A percentile compares a stretch with the other conserved stretches of the same genome.
phyloP scores from a whole-genome alignment of 2,888 invertebrate genomes.

The Drosophila percnosoma region DNA sequence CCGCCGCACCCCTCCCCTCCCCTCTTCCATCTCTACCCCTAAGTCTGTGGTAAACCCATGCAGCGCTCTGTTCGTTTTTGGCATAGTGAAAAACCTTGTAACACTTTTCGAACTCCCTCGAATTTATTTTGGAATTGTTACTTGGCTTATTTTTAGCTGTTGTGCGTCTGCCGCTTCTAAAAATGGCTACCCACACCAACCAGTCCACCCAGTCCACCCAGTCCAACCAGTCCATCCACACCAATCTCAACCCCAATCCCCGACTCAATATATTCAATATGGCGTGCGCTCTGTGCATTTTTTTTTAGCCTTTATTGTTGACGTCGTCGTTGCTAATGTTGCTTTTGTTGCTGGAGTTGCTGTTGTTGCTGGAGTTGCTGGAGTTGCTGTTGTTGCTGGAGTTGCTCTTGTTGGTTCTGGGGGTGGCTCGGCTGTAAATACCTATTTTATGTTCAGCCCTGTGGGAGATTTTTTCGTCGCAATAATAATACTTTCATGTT shows the following conservation, averaged over 20 bases:
- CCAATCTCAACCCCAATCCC: conserved; percentile 27
- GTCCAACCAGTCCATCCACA: not conserved
- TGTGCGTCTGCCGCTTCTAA: conserved; percentile 59
- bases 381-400: conserved; percentile 18
- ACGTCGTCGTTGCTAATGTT: conserved; percentile 8
- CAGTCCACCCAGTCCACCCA: not conserved
- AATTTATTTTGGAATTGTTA: conserved; percentile 55
- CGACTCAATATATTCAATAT: conserved; percentile 60
- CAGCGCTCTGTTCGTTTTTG: conserved; percentile 43
- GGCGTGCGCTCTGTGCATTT: conserved; percentile 51
- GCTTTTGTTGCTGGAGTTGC: conserved; percentile 12
- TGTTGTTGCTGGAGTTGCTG: conserved; percentile 16
- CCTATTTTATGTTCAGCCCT: conserved; percentile 73
- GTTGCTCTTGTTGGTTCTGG: conserved; percentile 35
- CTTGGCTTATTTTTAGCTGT: conserved; percentile 72
- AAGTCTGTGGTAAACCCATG: conserved; percentile 31
- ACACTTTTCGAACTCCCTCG: conserved; percentile 59
- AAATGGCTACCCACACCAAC: conserved; percentile 68
- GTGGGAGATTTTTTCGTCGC: conserved; percentile 69
- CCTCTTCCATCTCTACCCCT: conserved; percentile 9
- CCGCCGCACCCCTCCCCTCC: conserved; percentile 1
- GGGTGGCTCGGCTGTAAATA: conserved; percentile 65
- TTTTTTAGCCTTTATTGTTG: conserved; percentile 43
- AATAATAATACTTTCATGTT: conserved; percentile 70
- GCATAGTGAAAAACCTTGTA: conserved; percentile 78